Percentiles rank a stretch among this genome's conserved stretches.
Conservation (phyloP, 2,888 invertebrate genomes). For the Machimus atricapillus region DNA sequence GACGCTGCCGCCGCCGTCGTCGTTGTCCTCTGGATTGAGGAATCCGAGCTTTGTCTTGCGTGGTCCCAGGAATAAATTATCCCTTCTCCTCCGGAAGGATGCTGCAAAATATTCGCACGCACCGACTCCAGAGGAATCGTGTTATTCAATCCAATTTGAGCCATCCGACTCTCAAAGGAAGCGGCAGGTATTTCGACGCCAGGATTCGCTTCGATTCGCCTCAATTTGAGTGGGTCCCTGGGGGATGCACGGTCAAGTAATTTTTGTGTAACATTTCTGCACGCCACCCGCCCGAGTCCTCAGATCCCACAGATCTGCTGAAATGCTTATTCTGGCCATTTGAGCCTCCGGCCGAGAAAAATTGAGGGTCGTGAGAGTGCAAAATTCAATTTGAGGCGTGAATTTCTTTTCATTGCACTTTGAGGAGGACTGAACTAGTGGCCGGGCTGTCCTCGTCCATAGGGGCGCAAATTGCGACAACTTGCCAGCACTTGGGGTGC, state of each 20-base stretch:
- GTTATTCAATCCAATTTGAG: constrained; percentile 32
- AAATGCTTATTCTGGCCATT: background rate
- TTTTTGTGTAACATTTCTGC: constrained; percentile 32
- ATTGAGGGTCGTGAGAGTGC: constrained; percentile 27
- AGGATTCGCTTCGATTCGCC: constrained; percentile 28
- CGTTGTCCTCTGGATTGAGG: background rate
- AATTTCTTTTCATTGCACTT: constrained; percentile 19
- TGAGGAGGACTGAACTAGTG: background rate
- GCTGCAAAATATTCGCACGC: constrained; percentile 30
- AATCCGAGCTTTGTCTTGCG: constrained; percentile 12
- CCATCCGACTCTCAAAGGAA: background rate
- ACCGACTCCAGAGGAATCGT: constrained; percentile 1
- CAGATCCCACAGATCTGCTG: background rate
- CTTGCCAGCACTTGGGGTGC: constrained; percentile 1
- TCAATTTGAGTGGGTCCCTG: constrained; percentile 17
- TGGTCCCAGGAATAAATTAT: constrained; percentile 25
- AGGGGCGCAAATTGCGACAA: background rate
- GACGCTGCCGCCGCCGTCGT: background rate
- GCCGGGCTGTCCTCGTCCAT: background rate
- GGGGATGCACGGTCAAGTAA: constrained; percentile 25
- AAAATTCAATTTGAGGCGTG: constrained; percentile 37
- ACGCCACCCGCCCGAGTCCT: background rate
- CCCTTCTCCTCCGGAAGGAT: background rate
- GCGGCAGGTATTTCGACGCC: constrained; percentile 17
- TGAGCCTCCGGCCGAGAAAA: background rate